phyloP scores from a whole-genome alignment of 1,140 invertebrate species.

The Eriosoma lanigerum region DNA sequence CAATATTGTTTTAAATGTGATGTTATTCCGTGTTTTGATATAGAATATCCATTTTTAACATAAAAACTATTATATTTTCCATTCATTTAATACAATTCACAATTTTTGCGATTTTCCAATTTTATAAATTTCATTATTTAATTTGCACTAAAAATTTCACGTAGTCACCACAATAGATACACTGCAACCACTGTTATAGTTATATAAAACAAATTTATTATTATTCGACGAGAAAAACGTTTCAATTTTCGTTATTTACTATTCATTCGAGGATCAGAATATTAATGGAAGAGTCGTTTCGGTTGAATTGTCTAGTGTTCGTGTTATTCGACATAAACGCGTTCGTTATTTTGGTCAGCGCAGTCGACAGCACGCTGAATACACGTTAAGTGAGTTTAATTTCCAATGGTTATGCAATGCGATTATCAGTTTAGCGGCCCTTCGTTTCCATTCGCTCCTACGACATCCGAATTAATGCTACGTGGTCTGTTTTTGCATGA shows the following conservation, averaged over 20 bases:
- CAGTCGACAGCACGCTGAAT: constrained; percentile 18
- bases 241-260: not conserved
- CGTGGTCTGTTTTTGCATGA: constrained; percentile 17
- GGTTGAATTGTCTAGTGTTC: constrained; percentile 5
- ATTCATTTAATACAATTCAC: too few species aligned
- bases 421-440: constrained; percentile 30
- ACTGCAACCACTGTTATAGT: too few species aligned
- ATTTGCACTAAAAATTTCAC: too few species aligned
- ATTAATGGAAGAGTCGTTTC: not conserved
- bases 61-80: too few species aligned
- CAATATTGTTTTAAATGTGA: too few species aligned
- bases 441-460: not conserved
- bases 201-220: too few species aligned
- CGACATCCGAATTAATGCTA: not conserved
- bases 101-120: too few species aligned
- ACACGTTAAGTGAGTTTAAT: constrained; percentile 40
- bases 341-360: constrained; percentile 27
- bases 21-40: too few species aligned
- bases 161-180: too few species aligned
- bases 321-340: constrained; percentile 15
- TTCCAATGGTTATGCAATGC: constrained; percentile 37
- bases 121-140: too few species aligned
- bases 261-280: not conserved
- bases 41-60: too few species aligned
- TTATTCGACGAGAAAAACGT: not conserved